A percentile compares a stretch with the other conserved stretches of the same genome.
phyloP scores from a whole-genome alignment of 1,140 invertebrate species.

The Protaetia brevitarsis region DNA sequence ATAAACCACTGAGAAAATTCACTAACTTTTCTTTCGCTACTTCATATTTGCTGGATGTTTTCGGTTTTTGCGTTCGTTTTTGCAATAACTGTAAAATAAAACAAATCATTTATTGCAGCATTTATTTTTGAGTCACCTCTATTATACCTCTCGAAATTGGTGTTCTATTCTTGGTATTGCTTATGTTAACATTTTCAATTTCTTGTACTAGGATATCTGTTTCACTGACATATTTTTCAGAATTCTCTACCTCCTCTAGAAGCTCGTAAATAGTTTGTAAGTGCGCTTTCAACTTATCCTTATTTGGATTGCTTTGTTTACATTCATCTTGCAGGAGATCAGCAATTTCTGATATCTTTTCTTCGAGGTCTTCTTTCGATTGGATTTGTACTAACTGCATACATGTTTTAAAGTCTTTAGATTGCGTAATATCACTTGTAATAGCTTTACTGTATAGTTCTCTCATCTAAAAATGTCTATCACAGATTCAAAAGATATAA shows the following conservation, averaged over 20 bases:
- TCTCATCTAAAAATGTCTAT: conserved; percentile 54
- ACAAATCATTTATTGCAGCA: conserved; percentile 8
- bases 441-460: conserved; percentile 66
- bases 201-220: conserved; percentile 1
- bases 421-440: conserved; percentile 54
- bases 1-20: conserved; percentile 48
- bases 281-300: background rate
- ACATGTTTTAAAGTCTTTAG: conserved; percentile 62
- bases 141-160: conserved; percentile 53
- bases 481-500: conserved; percentile 4
- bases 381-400: conserved; percentile 64
- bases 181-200: conserved; percentile 20
- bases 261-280: background rate
- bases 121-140: conserved; percentile 21
- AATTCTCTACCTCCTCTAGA: background rate
- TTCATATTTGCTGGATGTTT: conserved; percentile 56
- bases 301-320: background rate
- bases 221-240: background rate
- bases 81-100: conserved; percentile 56
- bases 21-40: conserved; percentile 50
- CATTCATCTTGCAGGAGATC: conserved; percentile 11
- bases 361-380: conserved; percentile 62
- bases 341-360: conserved; percentile 49
- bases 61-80: conserved; percentile 53
- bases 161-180: conserved; percentile 46